These are phyloP conservation scores for Philantomba maxwellii DNA, from an alignment of 2,113 vertebrate genomes.

Conservation along the genomic window DNA sequence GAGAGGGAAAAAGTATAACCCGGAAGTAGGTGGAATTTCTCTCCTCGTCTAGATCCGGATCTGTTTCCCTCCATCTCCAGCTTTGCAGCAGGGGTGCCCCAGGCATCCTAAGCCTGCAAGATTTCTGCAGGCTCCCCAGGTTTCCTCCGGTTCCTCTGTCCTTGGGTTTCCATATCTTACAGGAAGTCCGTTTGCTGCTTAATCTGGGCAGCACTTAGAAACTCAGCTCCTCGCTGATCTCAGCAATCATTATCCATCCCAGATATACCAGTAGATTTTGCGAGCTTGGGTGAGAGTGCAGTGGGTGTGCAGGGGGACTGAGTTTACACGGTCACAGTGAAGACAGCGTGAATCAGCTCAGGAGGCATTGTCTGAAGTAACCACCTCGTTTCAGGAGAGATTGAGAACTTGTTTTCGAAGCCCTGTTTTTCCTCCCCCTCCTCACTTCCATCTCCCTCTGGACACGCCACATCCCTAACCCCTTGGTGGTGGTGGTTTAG, in stretches of 20 bases:
- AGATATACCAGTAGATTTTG: too few relatives aligned
- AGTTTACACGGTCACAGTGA: not conserved
- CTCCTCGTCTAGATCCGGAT: not conserved
- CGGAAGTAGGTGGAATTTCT: not conserved
- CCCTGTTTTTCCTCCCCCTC: not conserved
- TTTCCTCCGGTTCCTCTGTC: not conserved
- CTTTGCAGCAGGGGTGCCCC: not conserved
- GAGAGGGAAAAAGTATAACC: not conserved
- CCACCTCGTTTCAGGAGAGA: not conserved
- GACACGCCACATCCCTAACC: not conserved
- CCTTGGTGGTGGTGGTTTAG: not conserved
- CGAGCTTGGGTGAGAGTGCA: fast-evolving
- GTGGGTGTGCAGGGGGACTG: not conserved
- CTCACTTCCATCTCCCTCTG: not conserved
- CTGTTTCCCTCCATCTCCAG: too few relatives aligned
- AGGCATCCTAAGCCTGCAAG: not conserved
- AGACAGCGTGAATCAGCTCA: not conserved
- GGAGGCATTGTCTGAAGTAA: not conserved
- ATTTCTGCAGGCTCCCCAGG: not conserved
- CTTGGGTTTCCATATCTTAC: not conserved
- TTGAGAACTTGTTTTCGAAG: not conserved
- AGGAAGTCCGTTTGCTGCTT: not conserved
- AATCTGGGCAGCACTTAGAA: not conserved
- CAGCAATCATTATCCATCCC: not conserved
- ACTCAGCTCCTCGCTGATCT: not conserved